A percentile compares a stretch with the other conserved stretches of the same genome.
Conservation (phyloP, 1,140 invertebrate species). For the Drosophila kurseongensis region DNA sequence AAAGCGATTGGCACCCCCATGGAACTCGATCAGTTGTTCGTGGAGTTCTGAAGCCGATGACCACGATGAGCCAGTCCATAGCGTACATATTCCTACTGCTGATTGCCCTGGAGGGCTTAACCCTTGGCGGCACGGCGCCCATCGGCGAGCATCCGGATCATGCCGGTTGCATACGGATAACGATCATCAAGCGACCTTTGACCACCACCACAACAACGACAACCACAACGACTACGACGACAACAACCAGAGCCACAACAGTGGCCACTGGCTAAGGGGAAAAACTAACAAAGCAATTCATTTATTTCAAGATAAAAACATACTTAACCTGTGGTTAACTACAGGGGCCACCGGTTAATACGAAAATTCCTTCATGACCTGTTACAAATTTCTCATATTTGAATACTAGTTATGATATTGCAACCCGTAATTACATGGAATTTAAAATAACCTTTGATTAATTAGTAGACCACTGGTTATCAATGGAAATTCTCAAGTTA, state of each 20-base stretch:
- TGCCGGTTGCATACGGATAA: constrained; percentile 61
- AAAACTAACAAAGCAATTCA: background rate
- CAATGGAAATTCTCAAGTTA: too few species aligned
- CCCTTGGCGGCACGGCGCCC: constrained; percentile 9
- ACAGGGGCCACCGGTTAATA: too few species aligned
- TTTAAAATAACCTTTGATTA: background rate
- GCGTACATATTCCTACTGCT: background rate
- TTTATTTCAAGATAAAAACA: background rate
- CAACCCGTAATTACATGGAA: too few species aligned
- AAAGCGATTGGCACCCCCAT: background rate
- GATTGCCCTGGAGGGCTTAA: constrained; percentile 9
- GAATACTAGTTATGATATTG: too few species aligned
- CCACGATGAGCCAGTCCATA: background rate
- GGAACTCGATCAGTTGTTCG: background rate
- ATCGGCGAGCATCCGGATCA: constrained; percentile 64
- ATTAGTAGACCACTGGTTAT: background rate
- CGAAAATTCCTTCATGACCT: too few species aligned
- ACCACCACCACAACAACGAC: constrained; percentile 22
- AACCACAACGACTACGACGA: constrained; percentile 49
- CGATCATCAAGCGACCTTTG: constrained; percentile 50
- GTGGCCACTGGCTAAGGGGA: constrained; percentile 35
- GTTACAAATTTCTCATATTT: too few species aligned
- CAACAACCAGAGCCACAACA: constrained; percentile 30
- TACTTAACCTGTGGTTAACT: background rate
- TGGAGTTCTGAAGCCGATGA: background rate